Conservation (phyloP, 2,113 vertebrate species). For the Sapayoa aenigma region DNA sequence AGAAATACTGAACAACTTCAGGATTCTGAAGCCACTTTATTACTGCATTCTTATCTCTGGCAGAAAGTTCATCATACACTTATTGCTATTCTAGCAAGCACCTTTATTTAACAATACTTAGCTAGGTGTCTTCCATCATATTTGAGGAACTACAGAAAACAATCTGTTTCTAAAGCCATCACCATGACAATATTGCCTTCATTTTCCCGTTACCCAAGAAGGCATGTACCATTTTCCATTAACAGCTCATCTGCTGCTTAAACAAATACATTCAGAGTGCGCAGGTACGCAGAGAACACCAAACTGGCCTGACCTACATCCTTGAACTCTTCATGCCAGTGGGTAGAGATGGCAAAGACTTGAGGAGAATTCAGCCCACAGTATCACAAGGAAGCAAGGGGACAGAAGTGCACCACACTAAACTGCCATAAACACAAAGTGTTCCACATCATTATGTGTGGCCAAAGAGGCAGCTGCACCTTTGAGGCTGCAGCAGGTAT, state of each 20-base stretch:
- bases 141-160: not conserved
- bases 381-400: too few relatives aligned
- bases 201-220: not conserved
- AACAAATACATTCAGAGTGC: not conserved
- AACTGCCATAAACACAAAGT: not conserved
- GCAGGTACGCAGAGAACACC: not conserved
- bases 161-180: not conserved
- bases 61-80: not conserved
- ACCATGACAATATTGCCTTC: not conserved
- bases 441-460: fast-evolving
- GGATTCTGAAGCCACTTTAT: not conserved
- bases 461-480: not conserved
- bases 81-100: not conserved
- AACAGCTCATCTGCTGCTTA: not conserved
- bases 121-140: not conserved
- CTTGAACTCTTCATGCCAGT: not conserved
- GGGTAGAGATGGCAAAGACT: not conserved
- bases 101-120: not conserved
- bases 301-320: fast-evolving
- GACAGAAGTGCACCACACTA: fast-evolving
- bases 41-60: not conserved
- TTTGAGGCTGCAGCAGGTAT: not conserved
- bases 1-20: not conserved
- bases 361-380: not conserved
- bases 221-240: not conserved